Evolutionary conservation across 1,140 invertebrate genomes (phyloP), one percentile per base, ranked within the genome.

Genomic region (Drosophila aff.): DNA sequence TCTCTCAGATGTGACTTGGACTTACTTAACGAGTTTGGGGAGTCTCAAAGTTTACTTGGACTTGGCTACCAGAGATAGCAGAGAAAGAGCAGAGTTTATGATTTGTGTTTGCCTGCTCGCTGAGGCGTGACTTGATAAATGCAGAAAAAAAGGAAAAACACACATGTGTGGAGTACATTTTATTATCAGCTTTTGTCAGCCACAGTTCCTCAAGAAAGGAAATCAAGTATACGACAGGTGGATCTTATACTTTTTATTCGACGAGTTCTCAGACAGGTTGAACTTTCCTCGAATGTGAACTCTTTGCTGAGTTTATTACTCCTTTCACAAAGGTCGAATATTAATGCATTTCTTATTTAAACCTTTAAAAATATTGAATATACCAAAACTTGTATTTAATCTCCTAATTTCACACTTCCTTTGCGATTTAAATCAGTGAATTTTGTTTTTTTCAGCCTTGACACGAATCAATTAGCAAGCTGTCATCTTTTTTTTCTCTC

Each of bases 41-140:
- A 69, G 61, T 68, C 31, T 40, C 66, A 41, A 67, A 66, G 62
- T 66, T 52, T 66, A 67, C 52, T 69, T 43, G 46, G 36, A 66
- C 66, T 44, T 46, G 31, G 46, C 36, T 26, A 3, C 40, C 11
- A 44, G 65, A 65, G 67, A 69, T 55, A 71, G 47, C 38, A 13
- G 33, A 13, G 33, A 38, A 28, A 31, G 67, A 52, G 28, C 23
- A 21, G 64, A 33, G n/a, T 43, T 68, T 71, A 67, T 67, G 67
- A 71, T 68, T 68, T 71, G 67, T 69, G 62, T 66, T 63, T 33
- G 43, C 18, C 26, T n/a, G 62, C 23, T 33, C 33, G 66, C 38
- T 49, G 47, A 55, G 21, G 63, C 67, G 63, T 68, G 67, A 67
- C 67, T 53, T 50, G 62, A 44, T 47, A 68, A 65, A 52, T 44